A percentile compares a stretch with the other conserved stretches of the same genome.
Conservation (phyloP, 2,797 vertebrate genomes). For the Lagodon rhomboides region DNA sequence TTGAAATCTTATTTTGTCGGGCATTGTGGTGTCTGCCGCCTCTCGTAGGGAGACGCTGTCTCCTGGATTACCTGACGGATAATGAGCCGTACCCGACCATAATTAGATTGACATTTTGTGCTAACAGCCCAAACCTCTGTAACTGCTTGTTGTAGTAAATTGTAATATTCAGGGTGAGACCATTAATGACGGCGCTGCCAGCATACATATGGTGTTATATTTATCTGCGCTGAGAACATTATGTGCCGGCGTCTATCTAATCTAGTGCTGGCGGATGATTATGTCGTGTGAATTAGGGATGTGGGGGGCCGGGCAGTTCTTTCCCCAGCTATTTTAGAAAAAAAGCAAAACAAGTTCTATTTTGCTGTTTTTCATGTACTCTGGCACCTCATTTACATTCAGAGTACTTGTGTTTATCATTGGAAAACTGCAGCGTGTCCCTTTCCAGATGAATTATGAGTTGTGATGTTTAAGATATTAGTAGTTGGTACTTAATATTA, state of each 20-base stretch:
- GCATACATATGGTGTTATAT: slow-evolving; percentile 41
- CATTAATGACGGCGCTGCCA: slow-evolving; percentile 51
- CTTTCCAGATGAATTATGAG: no score
- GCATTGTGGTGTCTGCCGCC: slow-evolving; percentile 23
- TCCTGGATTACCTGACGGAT: slow-evolving; percentile 65
- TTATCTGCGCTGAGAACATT: slow-evolving; percentile 38
- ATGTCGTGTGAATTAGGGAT: not conserved
- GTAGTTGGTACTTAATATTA: no score
- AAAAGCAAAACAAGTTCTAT: no score
- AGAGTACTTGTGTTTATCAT: no score
- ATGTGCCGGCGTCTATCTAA: slow-evolving; percentile 41
- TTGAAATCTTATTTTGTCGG: slow-evolving; percentile 47
- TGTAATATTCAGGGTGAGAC: slow-evolving; percentile 66
- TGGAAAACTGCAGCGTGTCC: no score
- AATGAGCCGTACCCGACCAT: slow-evolving; percentile 64
- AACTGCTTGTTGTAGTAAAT: slow-evolving; percentile 73
- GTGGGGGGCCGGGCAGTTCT: no score
- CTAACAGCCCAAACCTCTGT: slow-evolving; percentile 68
- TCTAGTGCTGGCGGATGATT: slow-evolving; percentile 9
- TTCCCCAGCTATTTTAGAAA: no score
- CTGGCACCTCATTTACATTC: no score
- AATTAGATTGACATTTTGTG: slow-evolving; percentile 83
- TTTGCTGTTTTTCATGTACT: no score
- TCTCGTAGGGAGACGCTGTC: slow-evolving; percentile 32
- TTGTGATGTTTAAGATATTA: no score